phyloP scores from a whole-genome alignment of 1,140 invertebrate genomes.

The Hestina assimilis region DNA sequence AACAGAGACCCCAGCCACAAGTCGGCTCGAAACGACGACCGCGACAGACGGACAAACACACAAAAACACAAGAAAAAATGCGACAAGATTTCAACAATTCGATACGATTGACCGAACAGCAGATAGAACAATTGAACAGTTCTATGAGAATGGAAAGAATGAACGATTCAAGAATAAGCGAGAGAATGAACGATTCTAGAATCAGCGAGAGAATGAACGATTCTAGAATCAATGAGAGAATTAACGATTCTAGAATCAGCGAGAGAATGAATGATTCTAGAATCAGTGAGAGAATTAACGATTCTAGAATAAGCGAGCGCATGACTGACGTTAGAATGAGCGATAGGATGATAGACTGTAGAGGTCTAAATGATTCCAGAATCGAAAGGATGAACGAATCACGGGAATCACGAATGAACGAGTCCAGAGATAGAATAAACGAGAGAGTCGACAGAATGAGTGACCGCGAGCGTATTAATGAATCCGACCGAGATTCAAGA shows the following conservation, averaged over 20 bases:
- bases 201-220: constrained; percentile 37
- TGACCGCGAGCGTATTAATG: constrained; percentile 33
- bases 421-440: constrained; percentile 33
- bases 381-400: constrained; percentile 30
- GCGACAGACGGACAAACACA: constrained; percentile 48
- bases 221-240: constrained; percentile 36
- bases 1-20: constrained; percentile 64
- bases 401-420: constrained; percentile 37
- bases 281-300: constrained; percentile 36
- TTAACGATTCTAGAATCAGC: constrained; percentile 35
- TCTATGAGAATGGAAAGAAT: constrained; percentile 50
- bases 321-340: constrained; percentile 35
- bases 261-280: constrained; percentile 19
- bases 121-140: constrained; percentile 60
- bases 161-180: constrained; percentile 36
- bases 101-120: constrained; percentile 55
- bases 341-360: constrained; percentile 39
- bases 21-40: constrained; percentile 62
- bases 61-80: constrained; percentile 47
- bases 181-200: constrained; percentile 25
- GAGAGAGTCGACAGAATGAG: constrained; percentile 33
- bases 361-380: constrained; percentile 25
- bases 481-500: constrained; percentile 34
- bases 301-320: constrained; percentile 13
- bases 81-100: constrained; percentile 50